Base-by-base conservation (phyloP, 2,113 vertebrate genomes). In the Pachycephala philippinensis region DNA sequence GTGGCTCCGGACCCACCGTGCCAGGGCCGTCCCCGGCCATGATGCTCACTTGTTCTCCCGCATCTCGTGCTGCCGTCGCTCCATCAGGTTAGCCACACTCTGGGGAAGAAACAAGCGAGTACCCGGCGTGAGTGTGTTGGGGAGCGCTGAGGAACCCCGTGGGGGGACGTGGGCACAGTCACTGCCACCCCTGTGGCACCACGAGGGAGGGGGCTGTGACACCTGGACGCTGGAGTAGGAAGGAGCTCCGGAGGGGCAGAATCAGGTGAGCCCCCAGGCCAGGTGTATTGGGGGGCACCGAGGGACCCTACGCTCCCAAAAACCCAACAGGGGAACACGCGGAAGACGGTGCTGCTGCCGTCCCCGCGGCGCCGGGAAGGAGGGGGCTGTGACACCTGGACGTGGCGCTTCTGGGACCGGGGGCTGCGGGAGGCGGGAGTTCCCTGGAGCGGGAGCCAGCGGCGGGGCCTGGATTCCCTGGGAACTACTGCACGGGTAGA, bases 81-180 rank as follows among this genome's bases (percentile, higher is more conserved):
- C 98, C 22, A 99, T 98, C 89, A 99, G 98, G 97, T 99, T 99
- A 60, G 98, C 98, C 86, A 99, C 98, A 0, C 99, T 98, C 99
- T 99, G 97, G 63, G 79, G 47, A 76, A 14, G 93, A 35, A 95
- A 90, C 3, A 11, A 35, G n/a, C 8, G 28, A 53, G 28, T 2
- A 9, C 12, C 10, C 16, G 3, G 23, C 27, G 8, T 3, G 0
- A 31, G 6, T 15, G 31, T 3, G 40, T 12, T 21, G 22, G 56
- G 44, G 24, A 31, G 11, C 13, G 10, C 13, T 1, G 54, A 31
- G 26, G 45, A 54, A 11, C 14, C 22, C 23, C 33, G 1, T 2
- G 27, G 47, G 13, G 8, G 50, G 6, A 54, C 22, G 9, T 1
- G 4, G 42, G 42, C 15, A 42, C 19, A 1, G 42, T 10, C 40